Evolutionary conservation across 2,888 invertebrate species (phyloP).

Genomic region (Cotesia congregata): DNA sequence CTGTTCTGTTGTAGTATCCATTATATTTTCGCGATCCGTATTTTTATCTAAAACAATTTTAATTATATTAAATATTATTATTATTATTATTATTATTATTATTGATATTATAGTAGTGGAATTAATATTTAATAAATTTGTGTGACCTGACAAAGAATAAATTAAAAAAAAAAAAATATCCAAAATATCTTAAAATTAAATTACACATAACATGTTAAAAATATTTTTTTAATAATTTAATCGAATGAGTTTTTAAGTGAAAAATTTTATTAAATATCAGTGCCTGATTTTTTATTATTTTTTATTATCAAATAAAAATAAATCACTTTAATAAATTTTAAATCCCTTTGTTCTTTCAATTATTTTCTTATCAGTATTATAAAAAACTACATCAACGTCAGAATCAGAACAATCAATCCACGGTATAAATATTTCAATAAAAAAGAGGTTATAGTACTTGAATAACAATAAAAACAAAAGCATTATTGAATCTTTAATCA

Average conservation of each 20-base stretch:
- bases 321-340: background rate
- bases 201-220: no score
- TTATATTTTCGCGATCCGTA: background rate
- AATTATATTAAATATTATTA: no score
- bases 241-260: background rate
- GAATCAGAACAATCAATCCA: background rate
- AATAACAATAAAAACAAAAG: background rate
- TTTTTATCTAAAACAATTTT: no score
- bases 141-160: no score
- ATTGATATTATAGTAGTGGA: no score
- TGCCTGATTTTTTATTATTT: slow-evolving; percentile 6
- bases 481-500: background rate
- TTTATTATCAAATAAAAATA: background rate
- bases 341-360: background rate
- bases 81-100: no score
- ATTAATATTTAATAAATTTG: no score
- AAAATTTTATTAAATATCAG: background rate
- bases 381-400: background rate
- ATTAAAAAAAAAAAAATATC: no score
- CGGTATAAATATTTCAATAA: background rate
- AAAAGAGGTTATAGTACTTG: background rate
- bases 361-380: background rate
- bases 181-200: no score
- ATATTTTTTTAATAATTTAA: background rate
- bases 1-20: slow-evolving; percentile 9